Base-by-base conservation (phyloP, 1,140 invertebrate genomes). In the Diachasmimorpha longicaudata region DNA sequence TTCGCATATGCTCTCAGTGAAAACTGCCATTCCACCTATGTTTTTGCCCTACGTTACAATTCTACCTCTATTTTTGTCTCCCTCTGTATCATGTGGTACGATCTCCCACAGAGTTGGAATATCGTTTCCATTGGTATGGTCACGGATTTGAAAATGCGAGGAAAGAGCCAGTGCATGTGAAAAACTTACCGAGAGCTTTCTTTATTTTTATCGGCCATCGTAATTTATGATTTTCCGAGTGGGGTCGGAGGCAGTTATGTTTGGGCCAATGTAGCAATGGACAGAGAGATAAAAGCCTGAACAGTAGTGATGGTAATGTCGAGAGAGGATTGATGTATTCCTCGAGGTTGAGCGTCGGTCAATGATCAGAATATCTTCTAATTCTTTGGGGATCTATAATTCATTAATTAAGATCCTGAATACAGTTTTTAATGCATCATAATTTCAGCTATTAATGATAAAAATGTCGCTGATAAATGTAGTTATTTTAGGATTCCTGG, bases 181-280 rank as follows among this genome's bases (percentile, higher is more conserved):
- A 66, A 66, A 66, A 66, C 23, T 23, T 66, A 72, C 55, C 72
- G 69, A 39, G 39, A 13, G 39, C 39, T 81, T 78, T 79, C 55
- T 76, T 77, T 80, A 82, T 81, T 79, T 82, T 79, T 83, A 83
- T 83, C 81, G 52, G 13, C 71, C 37, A 70, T 76, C 16, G 67
- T 72, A 44, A 66, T 66, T 44, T 66, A 66, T 25, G 58, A 66
- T 66, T 66, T 66, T 66, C 52, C 52, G 23, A 58, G 52, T 58
- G 52, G 52, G 52, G 52, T 23, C 52, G 39, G 39, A 42, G 9
- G 39, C 39, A 4, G 39, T 42, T 42, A 42, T 42, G 39, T 10
- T 10, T 9, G 39, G 39, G 39, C 11, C 39, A 42, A 42, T 11
- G 39, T 1, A 42, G 39, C 1, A 42, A 1, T 42, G 39, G 39